Conservation (phyloP, 2,113 vertebrate species). For the Carassius gibelio region DNA sequence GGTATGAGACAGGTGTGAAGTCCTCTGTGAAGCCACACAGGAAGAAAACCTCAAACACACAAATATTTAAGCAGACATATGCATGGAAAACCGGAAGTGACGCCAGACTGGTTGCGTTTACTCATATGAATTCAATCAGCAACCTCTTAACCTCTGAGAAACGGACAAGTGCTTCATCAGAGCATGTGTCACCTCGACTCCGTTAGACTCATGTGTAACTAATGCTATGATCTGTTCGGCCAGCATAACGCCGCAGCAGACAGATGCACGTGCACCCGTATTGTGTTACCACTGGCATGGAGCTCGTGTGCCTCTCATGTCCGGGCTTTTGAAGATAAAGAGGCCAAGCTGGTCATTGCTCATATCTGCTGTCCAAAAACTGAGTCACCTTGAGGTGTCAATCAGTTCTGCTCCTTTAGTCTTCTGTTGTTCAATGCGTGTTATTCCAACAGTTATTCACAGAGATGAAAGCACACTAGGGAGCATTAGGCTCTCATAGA, state of each 20-base stretch:
- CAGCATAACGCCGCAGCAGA: conserved; percentile 46
- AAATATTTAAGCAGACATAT: conserved; percentile 17
- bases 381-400: conserved; percentile 12
- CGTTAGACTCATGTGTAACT: conserved; percentile 61
- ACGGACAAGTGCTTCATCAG: conserved; percentile 65
- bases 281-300: conserved; percentile 57
- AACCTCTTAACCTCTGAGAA: conserved; percentile 59
- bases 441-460: conserved; percentile 13
- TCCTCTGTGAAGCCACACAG: conserved; percentile 73
- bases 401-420: conserved; percentile 37
- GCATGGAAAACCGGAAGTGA: conserved; percentile 41
- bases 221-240: conserved; percentile 60
- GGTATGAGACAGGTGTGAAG: conserved; percentile 81
- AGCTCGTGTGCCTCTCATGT: conserved; percentile 14
- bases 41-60: conserved; percentile 15
- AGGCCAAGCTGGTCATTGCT: conserved; percentile 32
- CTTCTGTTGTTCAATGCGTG: neutral
- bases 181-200: conserved; percentile 42
- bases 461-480: conserved; percentile 16
- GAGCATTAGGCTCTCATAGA: neutral
- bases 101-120: conserved; percentile 54
- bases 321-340: conserved; percentile 38
- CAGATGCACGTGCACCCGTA: conserved; percentile 47
- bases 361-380: conserved; percentile 50
- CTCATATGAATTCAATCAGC: conserved; percentile 52